These are phyloP conservation scores for Sinelater perroti DNA, from an alignment of 2,888 invertebrate genomes.

Conservation along the genomic window DNA sequence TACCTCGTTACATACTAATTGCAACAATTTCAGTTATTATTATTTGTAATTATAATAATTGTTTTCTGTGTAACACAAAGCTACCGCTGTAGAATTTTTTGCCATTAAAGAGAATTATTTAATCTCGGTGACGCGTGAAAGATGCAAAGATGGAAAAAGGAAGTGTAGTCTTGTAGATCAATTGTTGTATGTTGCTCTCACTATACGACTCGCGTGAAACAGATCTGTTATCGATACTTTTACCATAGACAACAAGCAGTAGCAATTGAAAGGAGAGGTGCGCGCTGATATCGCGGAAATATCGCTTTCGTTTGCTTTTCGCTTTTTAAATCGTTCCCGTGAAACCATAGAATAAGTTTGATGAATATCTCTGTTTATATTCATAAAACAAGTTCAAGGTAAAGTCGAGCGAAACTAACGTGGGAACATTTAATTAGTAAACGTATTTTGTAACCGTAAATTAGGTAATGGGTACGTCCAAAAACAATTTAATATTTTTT, in stretches of 20 bases:
- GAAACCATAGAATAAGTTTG: constrained; percentile 4
- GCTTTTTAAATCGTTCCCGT: constrained; percentile 1
- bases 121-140: background rate
- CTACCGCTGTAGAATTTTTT: background rate
- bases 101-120: constrained; percentile 1
- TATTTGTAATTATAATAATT: constrained; percentile 6
- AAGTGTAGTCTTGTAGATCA: constrained; percentile 1
- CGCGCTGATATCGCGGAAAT: too few species aligned
- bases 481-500: constrained; percentile 29
- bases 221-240: too few species aligned
- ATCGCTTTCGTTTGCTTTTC: constrained; percentile 8
- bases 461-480: constrained; percentile 19
- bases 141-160: background rate
- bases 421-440: constrained; percentile 29
- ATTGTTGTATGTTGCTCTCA: too few species aligned
- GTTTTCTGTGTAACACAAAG: constrained; percentile 4
- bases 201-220: too few species aligned
- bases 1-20: background rate
- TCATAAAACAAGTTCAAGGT: constrained; percentile 32
- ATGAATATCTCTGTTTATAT: background rate
- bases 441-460: constrained; percentile 20
- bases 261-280: too few species aligned
- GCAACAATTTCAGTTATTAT: constrained; percentile 3
- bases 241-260: too few species aligned
- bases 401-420: constrained; percentile 20